Conservation (phyloP, 2,797 vertebrate genomes). For the Mus caroli region DNA sequence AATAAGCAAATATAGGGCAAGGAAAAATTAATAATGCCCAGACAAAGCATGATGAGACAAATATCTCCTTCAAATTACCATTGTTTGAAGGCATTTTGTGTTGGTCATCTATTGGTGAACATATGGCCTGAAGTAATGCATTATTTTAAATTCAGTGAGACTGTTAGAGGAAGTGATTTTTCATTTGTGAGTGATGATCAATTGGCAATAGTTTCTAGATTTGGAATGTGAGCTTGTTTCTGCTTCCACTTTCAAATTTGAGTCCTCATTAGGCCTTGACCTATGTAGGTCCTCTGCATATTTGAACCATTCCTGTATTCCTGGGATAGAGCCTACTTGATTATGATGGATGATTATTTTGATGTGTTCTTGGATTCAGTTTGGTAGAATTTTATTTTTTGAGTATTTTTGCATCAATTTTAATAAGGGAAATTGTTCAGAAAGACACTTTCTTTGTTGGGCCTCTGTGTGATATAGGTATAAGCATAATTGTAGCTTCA, state of each 20-base stretch:
- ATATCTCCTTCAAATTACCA: background rate
- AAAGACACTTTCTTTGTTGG: no score
- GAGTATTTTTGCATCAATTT: no score
- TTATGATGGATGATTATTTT: no score
- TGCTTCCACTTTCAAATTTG: background rate
- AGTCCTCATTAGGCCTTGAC: background rate
- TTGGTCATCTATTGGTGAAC: background rate
- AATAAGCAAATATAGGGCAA: background rate
- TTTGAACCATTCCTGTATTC: no score
- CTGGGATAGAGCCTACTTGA: no score
- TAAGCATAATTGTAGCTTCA: no score
- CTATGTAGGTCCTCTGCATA: background rate
- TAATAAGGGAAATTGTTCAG: no score
- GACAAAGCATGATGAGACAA: no score
- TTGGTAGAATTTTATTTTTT: no score
- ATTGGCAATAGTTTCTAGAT: background rate
- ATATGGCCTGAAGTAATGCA: background rate
- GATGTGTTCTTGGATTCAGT: no score
- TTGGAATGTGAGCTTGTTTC: background rate
- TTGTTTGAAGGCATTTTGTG: background rate
- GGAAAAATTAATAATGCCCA: background rate
- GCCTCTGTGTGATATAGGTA: no score
- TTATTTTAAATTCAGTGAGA: background rate
- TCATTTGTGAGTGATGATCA: background rate
- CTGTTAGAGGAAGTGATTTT: background rate